Conservation (phyloP, 1,140 invertebrate genomes). For the Brachionus plicatilis region DNA sequence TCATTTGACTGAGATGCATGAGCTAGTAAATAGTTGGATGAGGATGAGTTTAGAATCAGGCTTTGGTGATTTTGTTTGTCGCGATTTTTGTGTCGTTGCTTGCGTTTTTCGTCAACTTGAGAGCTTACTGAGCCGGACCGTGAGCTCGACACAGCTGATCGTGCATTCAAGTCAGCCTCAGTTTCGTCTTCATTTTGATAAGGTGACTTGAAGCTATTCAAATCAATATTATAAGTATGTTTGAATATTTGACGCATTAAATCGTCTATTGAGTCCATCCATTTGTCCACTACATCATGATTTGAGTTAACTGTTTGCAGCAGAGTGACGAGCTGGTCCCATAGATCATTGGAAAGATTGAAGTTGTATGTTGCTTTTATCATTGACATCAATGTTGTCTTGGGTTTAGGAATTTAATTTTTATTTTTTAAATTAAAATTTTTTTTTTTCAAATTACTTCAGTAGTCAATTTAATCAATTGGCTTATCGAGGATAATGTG, state of each 20-base stretch:
- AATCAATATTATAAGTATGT: constrained; percentile 27
- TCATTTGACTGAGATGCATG: not conserved
- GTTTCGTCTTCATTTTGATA: not conserved
- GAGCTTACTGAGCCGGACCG: not conserved
- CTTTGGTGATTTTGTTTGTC: not conserved
- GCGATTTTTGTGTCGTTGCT: not conserved
- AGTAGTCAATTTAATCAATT: constrained; percentile 13
- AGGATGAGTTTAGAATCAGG: not conserved
- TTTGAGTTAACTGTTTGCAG: constrained; percentile 81
- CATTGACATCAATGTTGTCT: constrained; percentile 95
- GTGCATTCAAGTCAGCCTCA: not conserved
- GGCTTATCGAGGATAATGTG: not conserved
- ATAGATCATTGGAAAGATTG: constrained; percentile 74
- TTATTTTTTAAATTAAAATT: not conserved
- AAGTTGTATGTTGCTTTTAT: constrained; percentile 95
- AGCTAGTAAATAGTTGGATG: not conserved
- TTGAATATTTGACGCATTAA: constrained; percentile 29
- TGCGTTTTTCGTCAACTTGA: not conserved
- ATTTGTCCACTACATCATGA: constrained; percentile 90
- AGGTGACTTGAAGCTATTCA: not conserved
- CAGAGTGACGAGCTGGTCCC: constrained; percentile 86
- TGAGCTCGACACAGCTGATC: not conserved
- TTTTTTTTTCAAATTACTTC: not conserved
- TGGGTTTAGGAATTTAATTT: constrained; percentile 45
- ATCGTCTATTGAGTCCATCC: constrained; percentile 50